phyloP scores from a whole-genome alignment of 2,888 invertebrate genomes.

The Drosophila tripunctata region DNA sequence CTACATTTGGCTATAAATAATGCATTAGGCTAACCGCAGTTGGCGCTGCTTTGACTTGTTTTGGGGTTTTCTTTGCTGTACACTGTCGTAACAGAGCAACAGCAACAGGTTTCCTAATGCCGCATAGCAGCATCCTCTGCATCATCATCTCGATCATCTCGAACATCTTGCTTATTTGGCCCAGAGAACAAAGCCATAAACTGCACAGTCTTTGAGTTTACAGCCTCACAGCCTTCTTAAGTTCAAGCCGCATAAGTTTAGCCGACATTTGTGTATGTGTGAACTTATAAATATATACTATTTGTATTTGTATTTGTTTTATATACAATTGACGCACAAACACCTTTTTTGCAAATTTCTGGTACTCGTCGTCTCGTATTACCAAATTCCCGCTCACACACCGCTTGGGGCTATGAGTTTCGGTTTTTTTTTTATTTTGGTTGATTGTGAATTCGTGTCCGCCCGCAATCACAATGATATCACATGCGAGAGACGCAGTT shows the following conservation, averaged over 20 bases:
- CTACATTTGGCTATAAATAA: constrained; percentile 57
- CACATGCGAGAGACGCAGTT: constrained; percentile 23
- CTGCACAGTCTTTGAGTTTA: constrained; percentile 1
- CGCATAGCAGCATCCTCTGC: constrained; percentile 35
- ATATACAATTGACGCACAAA: constrained; percentile 21
- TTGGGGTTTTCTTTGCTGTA: constrained; percentile 21
- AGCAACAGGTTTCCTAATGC: constrained; percentile 57
- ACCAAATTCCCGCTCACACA: constrained; percentile 14
- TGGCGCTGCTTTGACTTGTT: constrained; percentile 38
- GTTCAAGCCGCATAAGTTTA: background rate
- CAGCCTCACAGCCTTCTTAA: constrained; percentile 2
- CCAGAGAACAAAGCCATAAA: constrained; percentile 34
- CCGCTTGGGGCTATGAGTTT: constrained; percentile 14
- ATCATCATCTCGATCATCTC: background rate
- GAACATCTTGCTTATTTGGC: constrained; percentile 7
- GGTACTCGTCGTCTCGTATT: background rate
- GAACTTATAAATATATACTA: background rate
- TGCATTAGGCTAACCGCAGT: constrained; percentile 65
- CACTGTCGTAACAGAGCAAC: constrained; percentile 60
- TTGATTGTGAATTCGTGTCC: constrained; percentile 14
- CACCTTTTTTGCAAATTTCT: constrained; percentile 28
- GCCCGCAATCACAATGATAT: constrained; percentile 24
- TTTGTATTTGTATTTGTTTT: too few species aligned
- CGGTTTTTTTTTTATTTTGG: too few species aligned
- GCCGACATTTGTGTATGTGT: background rate